Evolutionary conservation across 2,888 invertebrate species (phyloP), one percentile per base, ranked within the genome.

Genomic region (Synanthedon tipuliformis): DNA sequence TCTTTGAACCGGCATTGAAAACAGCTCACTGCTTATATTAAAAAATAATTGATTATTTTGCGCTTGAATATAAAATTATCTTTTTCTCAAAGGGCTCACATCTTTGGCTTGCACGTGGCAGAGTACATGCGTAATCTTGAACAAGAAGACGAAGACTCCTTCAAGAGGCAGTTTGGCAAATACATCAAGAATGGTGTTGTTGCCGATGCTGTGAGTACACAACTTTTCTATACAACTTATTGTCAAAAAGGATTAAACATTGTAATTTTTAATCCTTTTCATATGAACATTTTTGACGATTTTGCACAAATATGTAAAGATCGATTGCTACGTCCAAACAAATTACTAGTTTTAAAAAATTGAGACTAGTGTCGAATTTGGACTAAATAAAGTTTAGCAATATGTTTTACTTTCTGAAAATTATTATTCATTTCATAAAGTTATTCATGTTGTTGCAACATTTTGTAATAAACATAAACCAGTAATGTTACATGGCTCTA

Each of bases 131-230:
- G 91, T 59, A 90, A 90, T 57, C 89, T 99, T 61, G 93, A 95
- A 78, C 96, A 97, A 61, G 97, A 97, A 61, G 99, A 99, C 76
- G 96, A 98, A 64, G 98, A 98, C 63, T 94, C 95, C n/a, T 99
- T 94, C 90, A 98, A 98, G 83, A 93, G 94, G 70, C 99, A 99
- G 82, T 99, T 99, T 87, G 94, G 97, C 69, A 93, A 94, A 77
- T 99, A 96, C 89, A 96, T 99, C 78, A 95, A 96, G 78, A 82
- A 93, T 64, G 98, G 98, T 69, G 92, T 99, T 61, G 89, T 89
- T 71, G 93, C 98, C 68, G 97, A 97, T 78, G 92, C 91, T 80
- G 98, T 98, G 87, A 92, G 92, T n/a, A n/a, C n/a, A n/a, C n/a
- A n/a, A n/a, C n/a, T n/a, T n/a, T n/a, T n/a, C n/a, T n/a, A n/a